Percentiles rank a stretch among this genome's conserved stretches.
phyloP scores from a whole-genome alignment of 1,140 invertebrate species.

The Piezodorus guildinii region DNA sequence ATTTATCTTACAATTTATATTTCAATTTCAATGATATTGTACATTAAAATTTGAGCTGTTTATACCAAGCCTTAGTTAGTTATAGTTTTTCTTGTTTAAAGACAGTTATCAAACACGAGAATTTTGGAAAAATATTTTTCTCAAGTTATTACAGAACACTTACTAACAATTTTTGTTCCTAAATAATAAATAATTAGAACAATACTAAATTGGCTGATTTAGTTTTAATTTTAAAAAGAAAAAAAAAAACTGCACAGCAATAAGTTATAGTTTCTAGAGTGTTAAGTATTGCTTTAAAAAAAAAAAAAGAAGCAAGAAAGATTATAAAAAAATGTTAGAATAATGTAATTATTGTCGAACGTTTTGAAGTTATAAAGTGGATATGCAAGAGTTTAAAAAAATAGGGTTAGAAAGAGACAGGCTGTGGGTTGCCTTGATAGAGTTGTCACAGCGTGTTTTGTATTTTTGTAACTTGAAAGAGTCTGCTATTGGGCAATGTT shows the following conservation, averaged over 20 bases:
- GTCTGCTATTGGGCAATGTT: constrained; percentile 18
- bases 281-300: neutral
- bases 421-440: constrained; percentile 27
- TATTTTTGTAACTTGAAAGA: constrained; percentile 27
- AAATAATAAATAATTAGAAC: no score
- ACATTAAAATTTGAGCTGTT: no score
- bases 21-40: no score
- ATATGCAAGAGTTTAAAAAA: neutral
- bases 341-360: neutral
- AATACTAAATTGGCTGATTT: no score
- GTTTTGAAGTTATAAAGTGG: neutral
- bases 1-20: no score
- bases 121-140: no score
- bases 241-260: neutral
- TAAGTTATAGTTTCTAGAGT: neutral
- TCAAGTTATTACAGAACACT: no score
- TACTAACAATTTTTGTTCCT: no score
- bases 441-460: constrained; percentile 22
- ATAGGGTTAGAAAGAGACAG: constrained; percentile 6
- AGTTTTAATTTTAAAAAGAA: neutral
- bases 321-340: neutral
- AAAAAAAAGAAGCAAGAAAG: neutral
- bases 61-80: no score
- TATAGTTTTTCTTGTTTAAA: no score
- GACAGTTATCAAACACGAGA: no score